Evolutionary conservation across 2,113 vertebrate species (phyloP), one percentile per base, ranked within the genome.

Genomic region (Ibidorhyncha struthersii): DNA sequence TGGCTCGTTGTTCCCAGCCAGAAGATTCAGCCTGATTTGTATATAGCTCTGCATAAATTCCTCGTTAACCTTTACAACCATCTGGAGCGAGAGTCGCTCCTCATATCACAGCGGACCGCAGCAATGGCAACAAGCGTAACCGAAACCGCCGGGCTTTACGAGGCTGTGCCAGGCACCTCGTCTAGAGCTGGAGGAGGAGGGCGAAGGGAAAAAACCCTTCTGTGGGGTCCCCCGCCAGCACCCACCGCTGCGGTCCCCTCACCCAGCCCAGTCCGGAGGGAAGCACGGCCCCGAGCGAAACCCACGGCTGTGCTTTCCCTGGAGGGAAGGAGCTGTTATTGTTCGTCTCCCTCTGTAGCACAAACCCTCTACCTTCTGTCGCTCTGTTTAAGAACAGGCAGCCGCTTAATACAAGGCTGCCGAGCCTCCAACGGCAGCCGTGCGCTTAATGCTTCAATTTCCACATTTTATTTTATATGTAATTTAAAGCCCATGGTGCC

Each of bases 401-500:
- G 94, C 89, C 66, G 71, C 96, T 98, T 97, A 96, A 96, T 96
- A 95, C 59, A 74, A 96, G 97, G 95, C 96, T 98, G 98, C 97
- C 32, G 97, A 98, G 97, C 91, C 97, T 97, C 97, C 82, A 62
- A 97, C 65, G 36, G 95, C 98, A 98, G 97, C 96, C 98, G 56
- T 87, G 61, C 67, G 92, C 98, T 98, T 98, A 98, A 98, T 98
- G 98, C 97, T 98, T 98, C 98, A 97, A 98, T 98, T 98, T 98
- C 98, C 98, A 98, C 98, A 95, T 98, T 98, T 98, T 98, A 98
- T 98, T 98, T 98, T 98, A 98, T 98, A 98, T 97, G 98, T 98
- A 98, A 98, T 98, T 98, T 98, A 98, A 98, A 98, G 98, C 97
- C 98, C 98, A 97, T 98, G 98, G 98, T 98, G 98, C 98, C 98